Conservation (phyloP, 1,140 invertebrate species). For the Drosophila santomea region DNA sequence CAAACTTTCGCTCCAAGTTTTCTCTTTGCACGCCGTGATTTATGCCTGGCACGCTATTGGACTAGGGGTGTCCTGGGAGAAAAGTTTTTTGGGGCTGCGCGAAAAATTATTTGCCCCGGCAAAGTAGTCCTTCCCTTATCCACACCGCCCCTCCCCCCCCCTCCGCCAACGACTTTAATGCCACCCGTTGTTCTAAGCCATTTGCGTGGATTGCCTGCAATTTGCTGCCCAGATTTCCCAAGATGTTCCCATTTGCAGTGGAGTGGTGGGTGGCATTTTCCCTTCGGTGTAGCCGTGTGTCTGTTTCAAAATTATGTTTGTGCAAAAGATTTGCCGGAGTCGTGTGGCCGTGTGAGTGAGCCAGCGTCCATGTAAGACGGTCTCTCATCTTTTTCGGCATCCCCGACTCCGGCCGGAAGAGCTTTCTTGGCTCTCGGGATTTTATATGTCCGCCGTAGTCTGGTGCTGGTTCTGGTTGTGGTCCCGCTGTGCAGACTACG, state of each 20-base stretch:
- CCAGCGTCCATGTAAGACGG: constrained; percentile 24
- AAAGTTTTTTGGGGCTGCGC: constrained; percentile 62
- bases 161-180: constrained; percentile 42
- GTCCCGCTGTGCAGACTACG: constrained; percentile 58
- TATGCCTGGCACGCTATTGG: constrained; percentile 77
- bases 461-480: constrained; percentile 14
- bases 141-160: not conserved
- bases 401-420: constrained; percentile 28
- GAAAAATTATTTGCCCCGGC: constrained; percentile 73
- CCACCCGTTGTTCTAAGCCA: constrained; percentile 83
- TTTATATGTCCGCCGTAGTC: constrained; percentile 53
- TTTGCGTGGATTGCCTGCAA: constrained; percentile 84
- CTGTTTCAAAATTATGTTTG: constrained; percentile 83
- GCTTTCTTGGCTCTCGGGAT: constrained; percentile 59
- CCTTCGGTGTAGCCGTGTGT: constrained; percentile 54
- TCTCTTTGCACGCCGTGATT: constrained; percentile 70
- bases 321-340: constrained; percentile 74
- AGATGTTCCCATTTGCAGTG: constrained; percentile 42
- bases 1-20: constrained; percentile 72
- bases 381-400: constrained; percentile 54
- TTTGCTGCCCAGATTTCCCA: constrained; percentile 79
- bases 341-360: constrained; percentile 16
- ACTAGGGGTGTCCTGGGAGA: constrained; percentile 61
- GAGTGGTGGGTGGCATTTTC: constrained; percentile 13
- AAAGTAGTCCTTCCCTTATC: constrained; percentile 51